These are phyloP conservation scores for Epinotia bilunana DNA, from an alignment of 2,888 invertebrate genomes.

Conservation along the genomic window DNA sequence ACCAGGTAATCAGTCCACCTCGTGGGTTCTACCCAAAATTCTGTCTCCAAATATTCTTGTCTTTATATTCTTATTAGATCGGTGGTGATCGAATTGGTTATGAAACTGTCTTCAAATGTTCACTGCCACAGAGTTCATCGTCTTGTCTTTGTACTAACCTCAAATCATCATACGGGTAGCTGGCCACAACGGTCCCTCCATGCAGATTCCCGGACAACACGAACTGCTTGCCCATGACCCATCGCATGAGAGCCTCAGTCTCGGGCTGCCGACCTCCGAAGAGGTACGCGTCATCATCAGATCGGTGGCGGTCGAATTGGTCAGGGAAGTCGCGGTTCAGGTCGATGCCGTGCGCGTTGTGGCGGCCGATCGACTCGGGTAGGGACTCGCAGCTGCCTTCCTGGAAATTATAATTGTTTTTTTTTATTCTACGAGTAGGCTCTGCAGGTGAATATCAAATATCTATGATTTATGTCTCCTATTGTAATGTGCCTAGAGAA, in stretches of 20 bases:
- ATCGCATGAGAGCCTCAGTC: conserved; percentile 94
- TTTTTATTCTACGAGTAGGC: neutral
- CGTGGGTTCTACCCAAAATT: no score
- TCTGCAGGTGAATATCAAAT: no score
- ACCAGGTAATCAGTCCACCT: no score
- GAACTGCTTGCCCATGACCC: conserved; percentile 94
- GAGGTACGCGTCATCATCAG: conserved; percentile 75
- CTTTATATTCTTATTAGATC: no score
- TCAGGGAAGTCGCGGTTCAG: conserved; percentile 97
- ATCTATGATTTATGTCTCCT: no score
- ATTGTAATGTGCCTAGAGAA: no score
- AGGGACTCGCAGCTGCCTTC: conserved; percentile 92
- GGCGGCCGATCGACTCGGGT: conserved; percentile 87
- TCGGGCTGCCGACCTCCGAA: conserved; percentile 90
- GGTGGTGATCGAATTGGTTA: neutral
- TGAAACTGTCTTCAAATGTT: neutral
- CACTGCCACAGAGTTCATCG: neutral
- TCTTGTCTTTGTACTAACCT: conserved; percentile 76
- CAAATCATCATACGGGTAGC: conserved; percentile 97
- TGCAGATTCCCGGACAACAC: conserved; percentile 97
- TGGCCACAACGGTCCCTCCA: conserved; percentile 98
- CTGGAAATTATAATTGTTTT: conserved; percentile 69
- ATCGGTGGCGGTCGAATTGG: conserved; percentile 86
- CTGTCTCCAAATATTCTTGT: no score
- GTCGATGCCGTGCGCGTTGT: conserved; percentile 92